Percentiles rank a stretch among this genome's conserved stretches.
Conservation (phyloP, 2,113 vertebrate species). For the Amblyornis subalaris region DNA sequence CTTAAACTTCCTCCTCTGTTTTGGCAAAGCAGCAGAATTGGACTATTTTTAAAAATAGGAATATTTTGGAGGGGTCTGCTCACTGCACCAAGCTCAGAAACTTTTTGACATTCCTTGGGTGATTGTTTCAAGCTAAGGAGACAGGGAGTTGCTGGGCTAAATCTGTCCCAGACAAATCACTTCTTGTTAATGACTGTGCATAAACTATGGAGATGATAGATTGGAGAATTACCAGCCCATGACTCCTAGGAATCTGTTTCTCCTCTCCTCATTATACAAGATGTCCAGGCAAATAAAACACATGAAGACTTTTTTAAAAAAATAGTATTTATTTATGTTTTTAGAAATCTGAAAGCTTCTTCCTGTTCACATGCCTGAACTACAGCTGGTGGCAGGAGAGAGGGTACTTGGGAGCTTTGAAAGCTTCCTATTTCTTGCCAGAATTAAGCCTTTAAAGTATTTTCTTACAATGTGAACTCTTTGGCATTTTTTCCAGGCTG, state of each 20-base stretch:
- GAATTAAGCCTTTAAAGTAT: background rate
- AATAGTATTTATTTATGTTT: background rate
- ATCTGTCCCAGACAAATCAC: constrained; percentile 23
- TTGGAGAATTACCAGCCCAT: constrained; percentile 7
- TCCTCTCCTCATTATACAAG: background rate
- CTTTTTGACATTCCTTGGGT: background rate
- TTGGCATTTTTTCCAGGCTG: background rate
- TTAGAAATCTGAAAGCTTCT: background rate
- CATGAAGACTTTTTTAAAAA: background rate
- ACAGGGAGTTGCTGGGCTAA: constrained; percentile 17
- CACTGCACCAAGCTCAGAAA: background rate
- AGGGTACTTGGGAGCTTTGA: background rate
- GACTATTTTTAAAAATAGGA: background rate
- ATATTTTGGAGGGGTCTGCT: background rate
- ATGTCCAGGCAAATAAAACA: background rate
- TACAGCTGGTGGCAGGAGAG: background rate
- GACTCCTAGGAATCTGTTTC: constrained; percentile 25
- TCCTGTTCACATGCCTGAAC: background rate
- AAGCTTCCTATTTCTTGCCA: background rate
- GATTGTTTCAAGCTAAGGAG: background rate
- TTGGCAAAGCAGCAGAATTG: background rate
- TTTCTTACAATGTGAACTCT: background rate
- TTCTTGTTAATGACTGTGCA: constrained; percentile 44
- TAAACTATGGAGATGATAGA: background rate
- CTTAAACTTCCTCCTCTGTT: background rate